Evolutionary conservation across 2,113 vertebrate genomes (phyloP).

Genomic region (Halcyon senegalensis): DNA sequence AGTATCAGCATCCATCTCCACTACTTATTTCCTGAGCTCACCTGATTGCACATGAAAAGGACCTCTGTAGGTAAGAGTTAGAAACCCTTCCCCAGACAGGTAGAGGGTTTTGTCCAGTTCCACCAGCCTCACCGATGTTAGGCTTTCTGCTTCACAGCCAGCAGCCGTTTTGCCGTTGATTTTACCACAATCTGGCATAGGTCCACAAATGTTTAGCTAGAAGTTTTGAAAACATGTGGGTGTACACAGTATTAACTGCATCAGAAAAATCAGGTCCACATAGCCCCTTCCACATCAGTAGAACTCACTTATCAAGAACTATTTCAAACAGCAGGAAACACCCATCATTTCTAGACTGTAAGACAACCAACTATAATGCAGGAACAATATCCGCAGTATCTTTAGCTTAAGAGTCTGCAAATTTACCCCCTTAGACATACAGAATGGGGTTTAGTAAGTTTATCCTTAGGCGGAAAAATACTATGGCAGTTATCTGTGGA

Average conservation of each 20-base stretch:
- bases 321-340: background rate
- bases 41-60: conserved; percentile 63
- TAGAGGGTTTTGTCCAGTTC: conserved; percentile 82
- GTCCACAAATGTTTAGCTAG: conserved; percentile 90
- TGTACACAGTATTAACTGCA: background rate
- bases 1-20: background rate
- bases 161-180: conserved; percentile 48
- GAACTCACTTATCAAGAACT: background rate
- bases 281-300: background rate
- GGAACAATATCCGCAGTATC: background rate
- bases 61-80: conserved; percentile 88
- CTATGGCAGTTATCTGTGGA: background rate
- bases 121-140: conserved; percentile 67
- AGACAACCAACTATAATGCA: background rate
- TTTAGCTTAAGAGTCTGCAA: background rate
- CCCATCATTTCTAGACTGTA: background rate
- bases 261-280: background rate
- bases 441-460: background rate
- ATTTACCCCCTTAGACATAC: background rate
- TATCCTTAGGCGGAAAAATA: background rate
- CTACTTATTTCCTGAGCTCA: conserved; percentile 40
- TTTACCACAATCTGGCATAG: conserved; percentile 71
- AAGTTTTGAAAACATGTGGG: background rate
- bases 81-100: conserved; percentile 84
- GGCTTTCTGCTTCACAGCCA: conserved; percentile 82